Percentiles rank a stretch among this genome's conserved stretches.
These are phyloP conservation scores for Dreissena rostriformis DNA, from an alignment of 1,140 invertebrate genomes.

Conservation along the genomic window DNA sequence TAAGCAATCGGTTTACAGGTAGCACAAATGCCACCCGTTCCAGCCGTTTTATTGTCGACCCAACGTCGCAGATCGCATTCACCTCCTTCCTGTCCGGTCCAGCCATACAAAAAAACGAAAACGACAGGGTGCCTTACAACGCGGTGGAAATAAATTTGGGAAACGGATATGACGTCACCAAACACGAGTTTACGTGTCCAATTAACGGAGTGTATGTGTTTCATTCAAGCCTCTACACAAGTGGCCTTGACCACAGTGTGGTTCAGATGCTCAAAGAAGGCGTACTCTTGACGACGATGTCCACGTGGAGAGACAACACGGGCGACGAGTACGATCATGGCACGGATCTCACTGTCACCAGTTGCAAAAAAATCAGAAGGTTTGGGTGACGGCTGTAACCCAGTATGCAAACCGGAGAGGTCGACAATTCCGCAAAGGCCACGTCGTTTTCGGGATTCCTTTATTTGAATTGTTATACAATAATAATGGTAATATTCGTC, in stretches of 20 bases:
- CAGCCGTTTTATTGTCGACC: neutral
- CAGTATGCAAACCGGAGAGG: neutral
- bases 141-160: neutral
- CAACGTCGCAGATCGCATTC: neutral
- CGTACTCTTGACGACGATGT: neutral
- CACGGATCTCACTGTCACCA: neutral
- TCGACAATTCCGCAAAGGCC: neutral
- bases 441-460: neutral
- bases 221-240: neutral
- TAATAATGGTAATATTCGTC: too few species aligned
- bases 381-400: neutral
- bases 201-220: neutral
- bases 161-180: neutral
- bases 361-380: neutral
- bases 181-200: slow-evolving; percentile 1
- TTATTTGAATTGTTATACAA: neutral
- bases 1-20: too few species aligned
- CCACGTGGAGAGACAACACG: neutral
- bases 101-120: neutral
- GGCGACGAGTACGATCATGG: neutral
- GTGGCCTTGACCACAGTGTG: neutral
- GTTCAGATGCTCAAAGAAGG: neutral
- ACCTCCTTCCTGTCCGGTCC: neutral
- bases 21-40: too few species aligned
- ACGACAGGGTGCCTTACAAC: neutral